Percentiles rank a stretch among this genome's conserved stretches.
Evolutionary conservation across 2,797 vertebrate genomes (phyloP).

Genomic region (Pteronotus mesoamericanus): DNA sequence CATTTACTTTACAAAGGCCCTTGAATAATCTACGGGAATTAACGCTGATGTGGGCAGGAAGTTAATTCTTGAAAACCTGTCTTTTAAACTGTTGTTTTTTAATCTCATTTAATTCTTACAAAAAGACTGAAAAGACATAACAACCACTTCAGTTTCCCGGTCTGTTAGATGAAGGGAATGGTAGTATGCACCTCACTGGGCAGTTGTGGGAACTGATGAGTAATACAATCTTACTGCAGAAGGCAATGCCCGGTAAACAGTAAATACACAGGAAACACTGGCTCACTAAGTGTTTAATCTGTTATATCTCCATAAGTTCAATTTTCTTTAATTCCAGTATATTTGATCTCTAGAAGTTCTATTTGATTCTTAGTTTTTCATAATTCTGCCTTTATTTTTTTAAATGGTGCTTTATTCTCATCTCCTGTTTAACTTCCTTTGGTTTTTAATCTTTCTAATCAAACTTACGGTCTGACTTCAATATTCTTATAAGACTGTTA

Average conservation of each 20-base stretch:
- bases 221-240: background rate
- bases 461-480: background rate
- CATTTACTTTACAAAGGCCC: background rate
- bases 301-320: background rate
- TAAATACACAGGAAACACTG: background rate
- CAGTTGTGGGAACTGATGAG: background rate
- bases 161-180: background rate
- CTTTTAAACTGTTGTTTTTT: background rate
- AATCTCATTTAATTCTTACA: background rate
- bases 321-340: background rate
- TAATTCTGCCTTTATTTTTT: background rate
- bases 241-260: background rate
- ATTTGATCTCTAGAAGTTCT: constrained; percentile 5
- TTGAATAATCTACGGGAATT: background rate
- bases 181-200: background rate
- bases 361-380: background rate
- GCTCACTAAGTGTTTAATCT: background rate
- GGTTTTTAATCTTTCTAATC: background rate
- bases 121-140: background rate
- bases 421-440: background rate
- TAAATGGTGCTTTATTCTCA: background rate
- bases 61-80: background rate
- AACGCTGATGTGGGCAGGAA: background rate
- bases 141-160: background rate
- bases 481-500: background rate